A percentile compares a stretch with the other conserved stretches of the same genome.
phyloP scores from a whole-genome alignment of 2,113 vertebrate species.

The Aspidoscelis tigris region DNA sequence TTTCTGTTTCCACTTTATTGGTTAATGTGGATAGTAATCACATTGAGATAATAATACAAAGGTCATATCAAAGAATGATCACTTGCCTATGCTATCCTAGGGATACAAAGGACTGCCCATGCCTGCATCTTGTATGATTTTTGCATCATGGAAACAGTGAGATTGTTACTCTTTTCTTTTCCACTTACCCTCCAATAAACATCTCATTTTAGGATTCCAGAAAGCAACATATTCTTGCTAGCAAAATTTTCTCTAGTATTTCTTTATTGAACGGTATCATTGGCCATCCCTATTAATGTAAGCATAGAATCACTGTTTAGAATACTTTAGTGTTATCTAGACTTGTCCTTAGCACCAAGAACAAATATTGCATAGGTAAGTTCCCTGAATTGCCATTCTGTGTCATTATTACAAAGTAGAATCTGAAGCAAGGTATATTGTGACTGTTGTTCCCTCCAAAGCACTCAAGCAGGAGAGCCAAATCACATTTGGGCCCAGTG shows the following conservation, averaged over 20 bases:
- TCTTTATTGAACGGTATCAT: not conserved
- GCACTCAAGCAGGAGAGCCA: not conserved
- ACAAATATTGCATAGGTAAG: not conserved
- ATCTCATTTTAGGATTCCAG: not conserved
- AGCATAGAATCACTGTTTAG: conserved; percentile 16
- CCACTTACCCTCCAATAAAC: not conserved
- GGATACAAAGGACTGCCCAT: not conserved
- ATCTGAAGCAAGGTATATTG: not conserved
- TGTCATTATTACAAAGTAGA: not conserved
- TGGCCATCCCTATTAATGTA: not conserved
- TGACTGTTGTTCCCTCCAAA: not conserved
- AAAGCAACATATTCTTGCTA: not conserved
- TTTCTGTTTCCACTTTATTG: conserved; percentile 9
- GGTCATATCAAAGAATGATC: conserved; percentile 3
- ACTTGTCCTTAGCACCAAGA: not conserved
- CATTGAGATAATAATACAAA: not conserved
- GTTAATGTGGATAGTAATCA: not conserved
- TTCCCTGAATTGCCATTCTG: not conserved
- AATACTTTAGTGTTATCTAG: not conserved
- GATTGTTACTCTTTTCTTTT: not conserved
- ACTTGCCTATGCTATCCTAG: not conserved
- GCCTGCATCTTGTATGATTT: not conserved
- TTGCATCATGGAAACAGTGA: not conserved
- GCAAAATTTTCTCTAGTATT: not conserved
- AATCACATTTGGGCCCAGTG: not conserved